These are phyloP conservation scores for Phragmatobia fuliginosa DNA, from an alignment of 2,888 invertebrate genomes.

Conservation along the genomic window DNA sequence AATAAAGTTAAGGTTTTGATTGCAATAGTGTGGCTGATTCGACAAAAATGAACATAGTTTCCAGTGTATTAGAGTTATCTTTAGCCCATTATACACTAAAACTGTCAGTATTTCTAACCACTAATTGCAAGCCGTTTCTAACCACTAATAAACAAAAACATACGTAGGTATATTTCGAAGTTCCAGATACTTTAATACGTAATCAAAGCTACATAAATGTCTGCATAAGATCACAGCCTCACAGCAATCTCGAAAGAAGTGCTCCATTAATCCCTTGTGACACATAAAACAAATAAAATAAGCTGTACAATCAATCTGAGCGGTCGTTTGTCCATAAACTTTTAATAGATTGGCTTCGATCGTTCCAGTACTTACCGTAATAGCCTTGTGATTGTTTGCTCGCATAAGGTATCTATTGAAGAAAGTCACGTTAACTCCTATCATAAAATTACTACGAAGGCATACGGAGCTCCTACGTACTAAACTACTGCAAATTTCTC, in stretches of 20 bases:
- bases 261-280: constrained; percentile 57
- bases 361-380: constrained; percentile 75
- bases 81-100: neutral
- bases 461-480: constrained; percentile 39
- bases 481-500: constrained; percentile 46
- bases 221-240: constrained; percentile 26
- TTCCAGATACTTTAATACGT: neutral
- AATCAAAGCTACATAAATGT: neutral
- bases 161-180: neutral
- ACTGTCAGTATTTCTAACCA: neutral
- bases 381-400: constrained; percentile 65
- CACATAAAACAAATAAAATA: constrained; percentile 71
- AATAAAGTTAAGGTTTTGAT: neutral
- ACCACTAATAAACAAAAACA: neutral
- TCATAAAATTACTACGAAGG: constrained; percentile 44
- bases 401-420: constrained; percentile 47
- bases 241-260: constrained; percentile 29
- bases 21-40: neutral
- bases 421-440: constrained; percentile 47
- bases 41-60: no score
- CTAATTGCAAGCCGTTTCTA: neutral
- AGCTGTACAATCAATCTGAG: constrained; percentile 74
- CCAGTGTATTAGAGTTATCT: no score
- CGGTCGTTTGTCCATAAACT: constrained; percentile 68
- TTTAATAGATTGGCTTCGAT: constrained; percentile 80